Evolutionary conservation across 2,113 vertebrate species (phyloP).

Genomic region (Sterna hirundo): DNA sequence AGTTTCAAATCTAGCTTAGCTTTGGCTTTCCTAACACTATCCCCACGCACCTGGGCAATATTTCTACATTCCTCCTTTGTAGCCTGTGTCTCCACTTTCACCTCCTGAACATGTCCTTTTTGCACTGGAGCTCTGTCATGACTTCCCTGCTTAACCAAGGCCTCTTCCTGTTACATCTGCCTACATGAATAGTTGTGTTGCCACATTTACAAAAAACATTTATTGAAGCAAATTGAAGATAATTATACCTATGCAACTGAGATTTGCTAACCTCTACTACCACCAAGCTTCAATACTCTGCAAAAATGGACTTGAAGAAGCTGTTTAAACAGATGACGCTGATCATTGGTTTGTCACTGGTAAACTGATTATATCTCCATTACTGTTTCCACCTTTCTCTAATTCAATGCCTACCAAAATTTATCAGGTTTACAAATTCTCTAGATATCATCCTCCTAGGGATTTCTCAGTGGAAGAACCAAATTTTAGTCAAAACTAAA

Average conservation of each 20-base stretch:
- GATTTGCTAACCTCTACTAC: neutral
- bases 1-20: neutral
- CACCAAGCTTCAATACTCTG: neutral
- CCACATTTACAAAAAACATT: neutral
- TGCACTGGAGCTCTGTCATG: neutral
- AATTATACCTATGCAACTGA: fast-evolving
- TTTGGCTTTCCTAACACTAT: neutral
- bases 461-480: neutral
- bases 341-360: neutral
- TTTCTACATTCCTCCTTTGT: neutral
- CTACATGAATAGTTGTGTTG: neutral
- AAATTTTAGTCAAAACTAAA: neutral
- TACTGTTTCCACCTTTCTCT: neutral
- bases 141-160: neutral
- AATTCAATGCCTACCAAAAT: fast-evolving
- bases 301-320: neutral
- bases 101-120: neutral
- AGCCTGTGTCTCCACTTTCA: neutral
- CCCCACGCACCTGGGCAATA: neutral
- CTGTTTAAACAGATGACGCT: neutral
- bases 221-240: neutral
- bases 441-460: fast-evolving
- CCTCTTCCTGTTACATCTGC: neutral
- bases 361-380: neutral
- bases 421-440: neutral